Evolutionary conservation across 2,113 vertebrate genomes (phyloP).

Genomic region (Pygoscelis antarcticus): DNA sequence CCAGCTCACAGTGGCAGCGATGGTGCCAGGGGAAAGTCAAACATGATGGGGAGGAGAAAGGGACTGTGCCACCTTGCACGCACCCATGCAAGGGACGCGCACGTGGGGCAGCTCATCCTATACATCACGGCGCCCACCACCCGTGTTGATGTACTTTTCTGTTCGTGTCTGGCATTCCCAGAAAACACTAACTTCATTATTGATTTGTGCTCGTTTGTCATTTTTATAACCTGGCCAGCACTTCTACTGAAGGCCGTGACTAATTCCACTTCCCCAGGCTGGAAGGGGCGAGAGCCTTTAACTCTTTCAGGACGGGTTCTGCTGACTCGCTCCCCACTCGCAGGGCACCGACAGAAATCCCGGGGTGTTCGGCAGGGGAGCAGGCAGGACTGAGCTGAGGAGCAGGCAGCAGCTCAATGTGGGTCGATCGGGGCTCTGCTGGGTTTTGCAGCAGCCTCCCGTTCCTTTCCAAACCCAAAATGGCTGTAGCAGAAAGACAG

Average conservation of each 20-base stretch:
- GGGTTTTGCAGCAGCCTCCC: background rate
- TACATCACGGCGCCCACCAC: background rate
- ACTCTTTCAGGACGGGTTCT: background rate
- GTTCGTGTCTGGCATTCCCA: background rate
- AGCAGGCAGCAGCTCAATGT: background rate
- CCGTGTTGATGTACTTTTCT: background rate
- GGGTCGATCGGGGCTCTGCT: fast-evolving
- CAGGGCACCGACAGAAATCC: background rate
- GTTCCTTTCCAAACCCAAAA: background rate
- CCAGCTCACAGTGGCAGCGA: background rate
- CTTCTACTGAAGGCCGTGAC: constrained; percentile 51
- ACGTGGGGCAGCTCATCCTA: background rate
- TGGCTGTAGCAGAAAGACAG: background rate
- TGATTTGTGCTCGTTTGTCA: constrained; percentile 49
- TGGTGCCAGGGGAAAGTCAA: background rate
- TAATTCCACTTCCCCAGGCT: constrained; percentile 53
- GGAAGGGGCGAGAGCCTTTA: background rate
- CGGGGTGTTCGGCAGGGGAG: background rate
- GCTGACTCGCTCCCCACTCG: fast-evolving
- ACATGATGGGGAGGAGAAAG: background rate
- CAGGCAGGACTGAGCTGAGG: background rate
- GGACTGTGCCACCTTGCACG: background rate
- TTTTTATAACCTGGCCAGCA: constrained; percentile 62
- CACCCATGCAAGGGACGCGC: fast-evolving
- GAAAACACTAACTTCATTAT: constrained; percentile 52